Conservation (phyloP, 2,888 invertebrate genomes). For the Syritta pipiens region DNA sequence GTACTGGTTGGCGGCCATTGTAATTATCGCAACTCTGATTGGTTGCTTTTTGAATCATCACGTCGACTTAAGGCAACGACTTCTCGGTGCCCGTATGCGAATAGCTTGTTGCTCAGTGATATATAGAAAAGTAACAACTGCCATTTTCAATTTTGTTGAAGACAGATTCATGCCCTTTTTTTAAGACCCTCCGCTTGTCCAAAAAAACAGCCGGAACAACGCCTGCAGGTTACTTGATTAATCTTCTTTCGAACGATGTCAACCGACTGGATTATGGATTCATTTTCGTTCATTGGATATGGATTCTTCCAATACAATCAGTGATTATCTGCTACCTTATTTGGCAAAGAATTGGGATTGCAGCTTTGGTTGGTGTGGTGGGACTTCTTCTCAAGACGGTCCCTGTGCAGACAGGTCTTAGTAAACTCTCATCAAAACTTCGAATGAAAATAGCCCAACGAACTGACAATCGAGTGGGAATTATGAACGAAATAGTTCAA, state of each 20-base stretch:
- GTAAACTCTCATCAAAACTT: constrained; percentile 77
- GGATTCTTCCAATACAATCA: constrained; percentile 89
- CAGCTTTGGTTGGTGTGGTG: constrained; percentile 88
- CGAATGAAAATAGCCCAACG: constrained; percentile 89
- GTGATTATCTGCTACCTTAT: constrained; percentile 86
- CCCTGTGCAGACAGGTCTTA: constrained; percentile 86
- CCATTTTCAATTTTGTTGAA: too few species aligned
- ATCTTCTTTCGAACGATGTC: constrained; percentile 96
- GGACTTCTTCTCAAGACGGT: constrained; percentile 88
- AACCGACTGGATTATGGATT: constrained; percentile 93
- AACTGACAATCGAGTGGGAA: constrained; percentile 93
- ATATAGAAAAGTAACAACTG: constrained; percentile 85
- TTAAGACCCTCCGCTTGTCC: constrained; percentile 85
- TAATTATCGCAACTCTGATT: constrained; percentile 75
- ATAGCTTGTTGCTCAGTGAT: constrained; percentile 85
- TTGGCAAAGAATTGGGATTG: constrained; percentile 86
- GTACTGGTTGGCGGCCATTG: constrained; percentile 75
- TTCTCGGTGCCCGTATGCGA: constrained; percentile 83
- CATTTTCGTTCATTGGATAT: constrained; percentile 91
- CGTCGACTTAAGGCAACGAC: constrained; percentile 75
- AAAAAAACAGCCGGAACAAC: constrained; percentile 86
- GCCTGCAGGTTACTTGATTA: constrained; percentile 93
- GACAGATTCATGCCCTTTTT: constrained; percentile 63
- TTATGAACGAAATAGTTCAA: constrained; percentile 96
- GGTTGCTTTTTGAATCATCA: constrained; percentile 79